Conservation (phyloP, 1,140 invertebrate species). For the Epicauta chinensis region DNA sequence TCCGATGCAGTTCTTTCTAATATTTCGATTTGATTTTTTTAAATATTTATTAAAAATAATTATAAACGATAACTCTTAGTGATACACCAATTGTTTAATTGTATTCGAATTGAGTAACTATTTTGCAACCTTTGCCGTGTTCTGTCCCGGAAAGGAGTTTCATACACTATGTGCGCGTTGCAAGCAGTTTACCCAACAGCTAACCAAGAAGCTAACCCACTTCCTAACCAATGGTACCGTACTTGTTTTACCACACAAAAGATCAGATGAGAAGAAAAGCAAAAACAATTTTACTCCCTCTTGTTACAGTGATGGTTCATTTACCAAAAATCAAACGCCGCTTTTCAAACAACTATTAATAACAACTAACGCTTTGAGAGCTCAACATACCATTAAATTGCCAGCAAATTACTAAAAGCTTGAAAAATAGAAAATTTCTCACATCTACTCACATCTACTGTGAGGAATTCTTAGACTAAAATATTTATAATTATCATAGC, state of each 20-base stretch:
- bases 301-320: neutral
- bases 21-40: too few relatives aligned
- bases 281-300: too few relatives aligned
- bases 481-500: too few relatives aligned
- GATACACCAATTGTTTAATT: constrained; percentile 5
- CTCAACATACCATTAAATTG: too few relatives aligned
- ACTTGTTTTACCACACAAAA: constrained; percentile 6
- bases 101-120: constrained; percentile 28
- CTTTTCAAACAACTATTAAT: too few relatives aligned
- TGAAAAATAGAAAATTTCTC: too few relatives aligned
- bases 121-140: constrained; percentile 33
- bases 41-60: neutral
- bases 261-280: neutral
- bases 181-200: constrained; percentile 27
- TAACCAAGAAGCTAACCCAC: constrained; percentile 42
- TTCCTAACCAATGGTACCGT: constrained; percentile 39
- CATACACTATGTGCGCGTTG: constrained; percentile 34
- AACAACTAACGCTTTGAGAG: too few relatives aligned
- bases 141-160: constrained; percentile 32
- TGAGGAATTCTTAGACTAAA: too few relatives aligned
- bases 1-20: too few relatives aligned
- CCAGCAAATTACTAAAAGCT: too few relatives aligned
- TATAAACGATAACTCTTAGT: neutral
- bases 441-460: too few relatives aligned
- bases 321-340: neutral